Conservation (phyloP, 2,888 invertebrate genomes). For the Adineta ricciae region DNA sequence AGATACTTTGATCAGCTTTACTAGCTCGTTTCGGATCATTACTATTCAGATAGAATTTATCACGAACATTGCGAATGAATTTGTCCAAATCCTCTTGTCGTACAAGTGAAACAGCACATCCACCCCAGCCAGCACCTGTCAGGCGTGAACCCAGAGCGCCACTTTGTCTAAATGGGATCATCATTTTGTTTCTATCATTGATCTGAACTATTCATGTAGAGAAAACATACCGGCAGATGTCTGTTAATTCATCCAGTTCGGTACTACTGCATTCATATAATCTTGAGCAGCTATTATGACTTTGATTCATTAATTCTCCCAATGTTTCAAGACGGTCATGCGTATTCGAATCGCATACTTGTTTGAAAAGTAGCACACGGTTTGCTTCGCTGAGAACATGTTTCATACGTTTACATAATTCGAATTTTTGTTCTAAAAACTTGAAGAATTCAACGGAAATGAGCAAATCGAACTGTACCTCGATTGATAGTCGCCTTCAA, state of each 20-base stretch:
- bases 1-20: background rate
- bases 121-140: slow-evolving; percentile 97
- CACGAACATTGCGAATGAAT: slow-evolving; percentile 16
- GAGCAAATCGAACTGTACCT: slow-evolving; percentile 44
- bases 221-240: slow-evolving; percentile 47
- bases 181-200: background rate
- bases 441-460: background rate
- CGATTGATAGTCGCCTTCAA: slow-evolving; percentile 60
- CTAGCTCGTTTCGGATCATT: background rate
- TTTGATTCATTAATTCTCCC: slow-evolving; percentile 73
- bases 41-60: slow-evolving; percentile 25
- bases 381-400: slow-evolving; percentile 75
- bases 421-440: slow-evolving; percentile 53
- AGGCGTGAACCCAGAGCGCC: slow-evolving; percentile 73
- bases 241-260: slow-evolving; percentile 70
- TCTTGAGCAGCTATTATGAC: slow-evolving; percentile 72
- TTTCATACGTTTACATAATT: slow-evolving; percentile 70
- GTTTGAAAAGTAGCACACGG: slow-evolving; percentile 66
- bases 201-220: background rate
- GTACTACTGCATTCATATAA: slow-evolving; percentile 86
- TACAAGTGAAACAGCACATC: slow-evolving; percentile 56
- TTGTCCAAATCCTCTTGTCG: slow-evolving; percentile 21
- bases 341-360: slow-evolving; percentile 26
- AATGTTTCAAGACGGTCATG: slow-evolving; percentile 54
- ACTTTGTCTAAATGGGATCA: slow-evolving; percentile 41